Percentiles rank a stretch among this genome's conserved stretches.
phyloP scores from a whole-genome alignment of 2,888 invertebrate species.

The Acleris laterana region DNA sequence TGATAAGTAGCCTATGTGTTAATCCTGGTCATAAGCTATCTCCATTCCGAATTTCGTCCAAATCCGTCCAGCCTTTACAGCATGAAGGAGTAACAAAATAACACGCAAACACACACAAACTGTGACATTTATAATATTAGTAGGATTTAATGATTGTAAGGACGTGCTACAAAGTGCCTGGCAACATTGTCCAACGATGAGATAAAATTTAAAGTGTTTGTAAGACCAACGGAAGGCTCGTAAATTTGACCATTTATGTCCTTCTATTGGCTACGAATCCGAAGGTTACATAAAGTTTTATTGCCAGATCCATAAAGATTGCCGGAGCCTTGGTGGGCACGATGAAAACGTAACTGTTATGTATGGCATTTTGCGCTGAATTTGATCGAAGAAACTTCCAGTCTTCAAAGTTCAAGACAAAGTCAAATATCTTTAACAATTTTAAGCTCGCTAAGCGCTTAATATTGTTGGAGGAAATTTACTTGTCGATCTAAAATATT shows the following conservation, averaged over 20 bases:
- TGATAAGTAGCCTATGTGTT: too few species aligned
- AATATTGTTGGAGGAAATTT: too few species aligned
- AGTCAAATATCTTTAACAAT: not conserved
- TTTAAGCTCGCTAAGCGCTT: too few species aligned
- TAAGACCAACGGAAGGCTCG: conserved; percentile 54
- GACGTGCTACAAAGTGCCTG: not conserved
- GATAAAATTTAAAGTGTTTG: conserved; percentile 62
- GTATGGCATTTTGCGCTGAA: not conserved
- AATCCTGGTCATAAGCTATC: too few species aligned
- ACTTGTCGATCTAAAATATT: too few species aligned
- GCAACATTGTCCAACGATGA: conserved; percentile 49
- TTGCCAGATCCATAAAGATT: conserved; percentile 14
- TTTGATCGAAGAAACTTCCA: not conserved
- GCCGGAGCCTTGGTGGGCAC: conserved; percentile 12
- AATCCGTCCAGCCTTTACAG: too few species aligned
- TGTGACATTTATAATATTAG: too few species aligned
- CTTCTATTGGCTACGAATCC: conserved; percentile 65
- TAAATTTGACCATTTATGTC: conserved; percentile 76
- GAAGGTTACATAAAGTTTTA: conserved; percentile 56
- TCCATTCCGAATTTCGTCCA: too few species aligned
- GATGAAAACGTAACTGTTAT: conserved; percentile 4
- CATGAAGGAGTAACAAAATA: too few species aligned
- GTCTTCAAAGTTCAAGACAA: conserved; percentile 1
- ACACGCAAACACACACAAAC: too few species aligned
- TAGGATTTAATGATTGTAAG: too few species aligned